Percentiles rank a stretch among this genome's conserved stretches.
phyloP scores from a whole-genome alignment of 2,888 invertebrate species.

The Anthrax anthrax region DNA sequence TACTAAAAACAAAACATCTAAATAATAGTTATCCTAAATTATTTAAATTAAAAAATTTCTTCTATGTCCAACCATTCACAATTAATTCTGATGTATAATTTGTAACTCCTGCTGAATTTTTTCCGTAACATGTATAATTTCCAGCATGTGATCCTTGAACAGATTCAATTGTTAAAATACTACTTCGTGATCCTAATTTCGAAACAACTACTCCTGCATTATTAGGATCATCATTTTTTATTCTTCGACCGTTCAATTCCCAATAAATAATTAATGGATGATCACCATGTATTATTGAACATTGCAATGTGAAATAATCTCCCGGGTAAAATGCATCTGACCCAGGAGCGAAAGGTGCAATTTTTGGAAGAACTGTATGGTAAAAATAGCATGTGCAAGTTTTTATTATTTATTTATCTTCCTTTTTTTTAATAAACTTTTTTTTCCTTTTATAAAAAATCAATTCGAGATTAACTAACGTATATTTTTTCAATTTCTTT shows the following conservation, averaged over 20 bases:
- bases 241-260: slow-evolving; percentile 44
- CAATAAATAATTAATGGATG: slow-evolving; percentile 60
- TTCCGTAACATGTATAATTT: slow-evolving; percentile 50
- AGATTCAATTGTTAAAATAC: slow-evolving; percentile 44
- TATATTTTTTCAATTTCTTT: too few species aligned
- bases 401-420: too few species aligned
- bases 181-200: slow-evolving; percentile 37
- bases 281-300: slow-evolving; percentile 61
- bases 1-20: neutral
- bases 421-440: too few species aligned
- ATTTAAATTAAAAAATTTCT: neutral
- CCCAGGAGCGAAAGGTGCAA: slow-evolving; percentile 63
- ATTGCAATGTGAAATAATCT: slow-evolving; percentile 46
- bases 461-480: too few species aligned
- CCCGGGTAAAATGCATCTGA: slow-evolving; percentile 56
- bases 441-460: too few species aligned
- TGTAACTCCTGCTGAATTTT: slow-evolving; percentile 48
- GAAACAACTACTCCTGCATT: slow-evolving; percentile 34
- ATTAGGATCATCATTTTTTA: slow-evolving; percentile 42
- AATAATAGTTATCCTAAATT: neutral
- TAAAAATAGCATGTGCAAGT: too few species aligned
- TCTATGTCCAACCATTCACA: slow-evolving; percentile 46
- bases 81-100: slow-evolving; percentile 49
- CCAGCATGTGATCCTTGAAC: slow-evolving; percentile 50
- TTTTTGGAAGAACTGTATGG: slow-evolving; percentile 59